Percentiles rank a stretch among this genome's conserved stretches.
Evolutionary conservation across 2,797 vertebrate genomes (phyloP).

Genomic region (Otus scops): DNA sequence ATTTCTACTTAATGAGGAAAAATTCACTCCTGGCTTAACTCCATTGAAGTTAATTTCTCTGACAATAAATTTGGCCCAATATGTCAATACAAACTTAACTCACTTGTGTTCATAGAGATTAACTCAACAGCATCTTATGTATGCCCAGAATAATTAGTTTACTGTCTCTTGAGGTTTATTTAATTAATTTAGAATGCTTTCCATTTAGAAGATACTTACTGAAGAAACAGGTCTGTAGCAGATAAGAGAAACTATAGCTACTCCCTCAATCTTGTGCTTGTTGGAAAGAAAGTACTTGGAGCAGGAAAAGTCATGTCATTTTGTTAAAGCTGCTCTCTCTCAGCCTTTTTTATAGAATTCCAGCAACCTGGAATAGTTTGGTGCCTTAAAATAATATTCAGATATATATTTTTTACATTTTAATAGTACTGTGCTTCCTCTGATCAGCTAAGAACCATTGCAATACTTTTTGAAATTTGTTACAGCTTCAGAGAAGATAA

Average conservation of each 20-base stretch:
- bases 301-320: background rate
- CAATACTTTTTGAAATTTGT: constrained; percentile 38
- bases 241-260: background rate
- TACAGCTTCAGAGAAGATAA: constrained; percentile 59
- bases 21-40: constrained; percentile 26
- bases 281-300: background rate
- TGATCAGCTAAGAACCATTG: constrained; percentile 12
- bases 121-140: constrained; percentile 34
- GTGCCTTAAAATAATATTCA: background rate
- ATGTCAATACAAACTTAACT: constrained; percentile 47
- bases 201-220: constrained; percentile 33
- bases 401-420: background rate
- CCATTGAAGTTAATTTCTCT: constrained; percentile 22
- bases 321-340: background rate
- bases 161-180: constrained; percentile 32
- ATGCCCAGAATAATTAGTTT: constrained; percentile 59
- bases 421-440: background rate
- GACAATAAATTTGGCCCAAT: constrained; percentile 47
- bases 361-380: background rate
- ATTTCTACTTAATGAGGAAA: constrained; percentile 12
- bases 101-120: constrained; percentile 55
- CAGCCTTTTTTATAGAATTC: background rate
- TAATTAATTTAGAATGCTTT: constrained; percentile 58
- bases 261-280: background rate
- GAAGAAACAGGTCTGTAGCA: constrained; percentile 4